Evolutionary conservation across 2,113 vertebrate species (phyloP), one percentile per base, ranked within the genome.

Genomic region (Neodon shergylaensis): DNA sequence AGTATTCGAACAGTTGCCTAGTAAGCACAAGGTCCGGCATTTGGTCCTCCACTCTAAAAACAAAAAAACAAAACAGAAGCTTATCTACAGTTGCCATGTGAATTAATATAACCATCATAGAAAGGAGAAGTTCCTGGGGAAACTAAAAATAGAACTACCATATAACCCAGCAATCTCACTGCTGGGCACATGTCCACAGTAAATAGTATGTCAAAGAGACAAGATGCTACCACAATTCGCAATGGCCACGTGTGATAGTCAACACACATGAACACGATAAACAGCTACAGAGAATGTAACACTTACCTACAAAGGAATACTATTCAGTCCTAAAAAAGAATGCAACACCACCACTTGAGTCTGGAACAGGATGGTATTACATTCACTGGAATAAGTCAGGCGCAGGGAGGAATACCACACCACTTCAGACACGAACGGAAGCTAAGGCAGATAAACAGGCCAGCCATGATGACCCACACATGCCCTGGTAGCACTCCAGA

Each of bases 381-480:
- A 52, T 9, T 6, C 24, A 52, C 22, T 77, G 19, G 65, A 39
- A 24, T 31, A 63, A 74, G 22, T 54, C 54, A 92, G 81, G 65
- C 49, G 16, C 78, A 72, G 26, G 54, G 28, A 44, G 42, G 22
- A 70, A 63, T 10, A 39, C 33, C 11, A 14, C 58, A 39, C 5
- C 6, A 7, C 52, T 5, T 78, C 28, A 17, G 12, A 44, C 72
- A 93, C 12, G 4, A 33, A 19, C 0, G 36, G 79, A 58, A 77
- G 44, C 58, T n/a, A 77, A 39, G 33, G 36, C 26, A 33, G 22
- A 28, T 21, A 36, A 26, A n/a, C 33, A 49, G 61, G 52, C 68
- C 21, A 24, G 39, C 52, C 1, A 1, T n/a, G 22, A 19, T 36
- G 54, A 47, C 6, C 3, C 28, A 63, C 0, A 28, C 16, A 10